Base-by-base conservation (phyloP, 2,888 invertebrate genomes). In the Drosophila quinaria region DNA sequence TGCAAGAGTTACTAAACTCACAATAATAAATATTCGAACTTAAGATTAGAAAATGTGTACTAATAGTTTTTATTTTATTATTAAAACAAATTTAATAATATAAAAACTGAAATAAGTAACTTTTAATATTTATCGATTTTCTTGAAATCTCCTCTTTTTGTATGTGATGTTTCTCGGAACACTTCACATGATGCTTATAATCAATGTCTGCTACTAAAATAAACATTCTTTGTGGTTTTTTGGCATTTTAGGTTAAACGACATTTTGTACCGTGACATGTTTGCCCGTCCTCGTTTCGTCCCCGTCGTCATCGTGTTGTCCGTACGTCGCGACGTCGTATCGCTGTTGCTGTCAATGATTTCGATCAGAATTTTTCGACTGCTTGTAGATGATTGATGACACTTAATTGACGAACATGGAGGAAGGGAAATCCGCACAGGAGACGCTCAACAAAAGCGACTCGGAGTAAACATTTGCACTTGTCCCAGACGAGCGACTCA, bases 181-280 rank as follows among this genome's bases (percentile, higher is more conserved):
- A 46, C 15, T 41, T 47, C 39, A 10, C 33, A 10, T 41, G 10
- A 44, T 37, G 50, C 13, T 47, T 60, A 49, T 41, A 66, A 74
- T 63, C 79, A 63, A 50, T 49, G 66, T 63, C 70, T 79, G 67
- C 50, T 42, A 65, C 72, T 42, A 71, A 73, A 88, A 78, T 82
- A 90, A 87, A 90, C 84, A 84, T 74, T 69, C 70, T 84, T 63
- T 63, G 60, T 68, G 75, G 78, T 69, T 78, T 77, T 80, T 77
- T 80, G 80, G 60, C 82, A 77, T 80, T 87, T 85, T 76, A 80
- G 87, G 78, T 90, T 89, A 89, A 90, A 80, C 86, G 87, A 79
- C 81, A 81, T 87, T 88, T 89, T 84, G 88, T 89, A 80, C 83
- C 80, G 80, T 89, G 91, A 90, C 90, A 91, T 91, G 91, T 91